Conservation (phyloP, 2,888 invertebrate species). For the Liodrosophila aerea region DNA sequence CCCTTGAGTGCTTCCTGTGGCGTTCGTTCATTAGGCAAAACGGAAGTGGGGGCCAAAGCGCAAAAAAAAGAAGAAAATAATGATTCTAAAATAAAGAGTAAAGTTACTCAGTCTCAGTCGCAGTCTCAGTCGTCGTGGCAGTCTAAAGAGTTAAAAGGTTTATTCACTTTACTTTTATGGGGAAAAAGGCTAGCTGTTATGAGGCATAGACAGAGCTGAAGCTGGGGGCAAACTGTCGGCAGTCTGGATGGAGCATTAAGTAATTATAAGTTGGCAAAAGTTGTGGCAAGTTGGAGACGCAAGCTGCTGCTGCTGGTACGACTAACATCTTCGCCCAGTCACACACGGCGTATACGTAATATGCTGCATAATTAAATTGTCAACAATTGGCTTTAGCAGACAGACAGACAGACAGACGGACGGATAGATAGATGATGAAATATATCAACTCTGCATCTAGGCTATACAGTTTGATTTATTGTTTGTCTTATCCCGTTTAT, state of each 20-base stretch:
- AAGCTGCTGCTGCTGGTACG: constrained; percentile 34
- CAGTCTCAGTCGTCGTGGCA: too few relatives aligned
- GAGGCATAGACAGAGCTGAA: constrained; percentile 22
- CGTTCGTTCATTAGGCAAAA: constrained; percentile 58
- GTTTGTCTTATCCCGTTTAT: constrained; percentile 24
- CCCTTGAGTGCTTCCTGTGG: constrained; percentile 70
- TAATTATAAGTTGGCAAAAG: constrained; percentile 70
- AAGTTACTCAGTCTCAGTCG: too few relatives aligned
- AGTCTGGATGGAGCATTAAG: constrained; percentile 58
- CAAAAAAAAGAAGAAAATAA: constrained; percentile 25
- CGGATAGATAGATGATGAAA: constrained; percentile 15
- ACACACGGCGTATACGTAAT: constrained; percentile 59
- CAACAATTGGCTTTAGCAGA: constrained; percentile 61
- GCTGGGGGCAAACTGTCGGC: constrained; percentile 12
- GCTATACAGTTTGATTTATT: constrained; percentile 49
- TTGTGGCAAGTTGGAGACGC: constrained; percentile 43
- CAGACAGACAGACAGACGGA: constrained; percentile 1
- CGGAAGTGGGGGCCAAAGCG: constrained; percentile 41
- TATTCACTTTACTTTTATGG: constrained; percentile 61
- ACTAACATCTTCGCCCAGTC: constrained; percentile 10
- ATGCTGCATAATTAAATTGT: constrained; percentile 67
- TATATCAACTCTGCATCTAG: too few relatives aligned
- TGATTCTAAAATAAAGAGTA: constrained; percentile 42
- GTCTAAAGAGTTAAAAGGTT: constrained; percentile 67
- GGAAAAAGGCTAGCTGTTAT: constrained; percentile 19